Conservation (phyloP, 1,140 invertebrate genomes). For the Magallana angulata region DNA sequence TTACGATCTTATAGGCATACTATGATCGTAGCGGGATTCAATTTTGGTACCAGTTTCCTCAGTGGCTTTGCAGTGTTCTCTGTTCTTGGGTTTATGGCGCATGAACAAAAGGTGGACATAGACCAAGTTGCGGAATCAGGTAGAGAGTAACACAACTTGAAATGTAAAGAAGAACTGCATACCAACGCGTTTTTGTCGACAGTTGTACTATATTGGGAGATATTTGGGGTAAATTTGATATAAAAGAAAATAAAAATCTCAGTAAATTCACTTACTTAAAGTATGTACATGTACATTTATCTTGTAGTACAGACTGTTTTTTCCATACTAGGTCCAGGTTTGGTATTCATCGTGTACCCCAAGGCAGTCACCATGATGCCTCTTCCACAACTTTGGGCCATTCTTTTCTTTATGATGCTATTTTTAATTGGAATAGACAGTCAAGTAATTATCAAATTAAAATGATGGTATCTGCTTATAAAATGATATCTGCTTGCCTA, state of each 20-base stretch:
- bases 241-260: neutral
- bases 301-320: neutral
- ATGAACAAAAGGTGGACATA: conserved; percentile 73
- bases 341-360: conserved; percentile 37
- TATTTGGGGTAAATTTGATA: too few relatives aligned
- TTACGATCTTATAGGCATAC: conserved; percentile 83
- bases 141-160: conserved; percentile 40
- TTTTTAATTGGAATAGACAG: conserved; percentile 83
- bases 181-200: too few relatives aligned
- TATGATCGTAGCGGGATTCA: conserved; percentile 89
- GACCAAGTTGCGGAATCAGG: conserved; percentile 75
- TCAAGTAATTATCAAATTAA: conserved; percentile 4
- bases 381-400: conserved; percentile 90
- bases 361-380: conserved; percentile 91
- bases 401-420: conserved; percentile 94
- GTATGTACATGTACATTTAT: neutral
- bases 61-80: conserved; percentile 99
- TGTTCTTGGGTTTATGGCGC: conserved; percentile 88
- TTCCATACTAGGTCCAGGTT: conserved; percentile 21
- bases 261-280: neutral
- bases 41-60: conserved; percentile 97
- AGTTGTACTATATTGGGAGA: too few relatives aligned
- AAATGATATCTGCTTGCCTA: too few relatives aligned
- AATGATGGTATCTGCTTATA: too few relatives aligned
- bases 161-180: too few relatives aligned